Evolutionary conservation across 2,113 vertebrate genomes (phyloP).

Genomic region (Myotis davidii): DNA sequence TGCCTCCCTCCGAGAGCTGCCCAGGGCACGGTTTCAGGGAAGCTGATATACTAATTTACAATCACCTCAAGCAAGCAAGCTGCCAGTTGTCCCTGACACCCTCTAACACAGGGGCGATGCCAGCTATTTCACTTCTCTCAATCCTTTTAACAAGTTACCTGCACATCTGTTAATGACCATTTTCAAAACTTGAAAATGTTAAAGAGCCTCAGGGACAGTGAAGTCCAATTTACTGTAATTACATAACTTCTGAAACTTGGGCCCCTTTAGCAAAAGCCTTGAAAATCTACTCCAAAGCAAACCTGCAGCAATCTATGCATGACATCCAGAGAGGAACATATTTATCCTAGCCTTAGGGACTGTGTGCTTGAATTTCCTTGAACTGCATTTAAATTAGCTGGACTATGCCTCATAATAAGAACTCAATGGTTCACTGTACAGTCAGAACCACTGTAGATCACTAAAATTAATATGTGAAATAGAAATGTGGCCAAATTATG

Average conservation of each 20-base stretch:
- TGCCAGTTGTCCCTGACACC: background rate
- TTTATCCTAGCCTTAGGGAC: background rate
- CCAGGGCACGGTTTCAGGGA: background rate
- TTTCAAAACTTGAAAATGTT: background rate
- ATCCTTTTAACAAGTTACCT: background rate
- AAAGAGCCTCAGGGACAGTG: background rate
- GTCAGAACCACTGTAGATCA: background rate
- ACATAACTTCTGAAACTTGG: background rate
- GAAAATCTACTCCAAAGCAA: background rate
- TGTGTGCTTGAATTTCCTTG: background rate
- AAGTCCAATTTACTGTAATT: background rate
- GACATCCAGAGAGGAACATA: background rate
- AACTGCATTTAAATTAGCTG: constrained; percentile 33
- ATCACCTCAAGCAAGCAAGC: background rate
- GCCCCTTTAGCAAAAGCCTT: constrained; percentile 3
- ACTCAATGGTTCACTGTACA: background rate
- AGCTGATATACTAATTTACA: background rate
- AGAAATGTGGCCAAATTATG: background rate
- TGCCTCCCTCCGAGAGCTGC: background rate
- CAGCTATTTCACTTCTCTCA: background rate
- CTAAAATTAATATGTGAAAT: background rate
- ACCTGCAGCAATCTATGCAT: background rate
- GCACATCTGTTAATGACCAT: background rate
- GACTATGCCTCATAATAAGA: background rate
- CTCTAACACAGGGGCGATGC: background rate